phyloP scores from a whole-genome alignment of 2,113 vertebrate species.

The Aphyosemion australe region DNA sequence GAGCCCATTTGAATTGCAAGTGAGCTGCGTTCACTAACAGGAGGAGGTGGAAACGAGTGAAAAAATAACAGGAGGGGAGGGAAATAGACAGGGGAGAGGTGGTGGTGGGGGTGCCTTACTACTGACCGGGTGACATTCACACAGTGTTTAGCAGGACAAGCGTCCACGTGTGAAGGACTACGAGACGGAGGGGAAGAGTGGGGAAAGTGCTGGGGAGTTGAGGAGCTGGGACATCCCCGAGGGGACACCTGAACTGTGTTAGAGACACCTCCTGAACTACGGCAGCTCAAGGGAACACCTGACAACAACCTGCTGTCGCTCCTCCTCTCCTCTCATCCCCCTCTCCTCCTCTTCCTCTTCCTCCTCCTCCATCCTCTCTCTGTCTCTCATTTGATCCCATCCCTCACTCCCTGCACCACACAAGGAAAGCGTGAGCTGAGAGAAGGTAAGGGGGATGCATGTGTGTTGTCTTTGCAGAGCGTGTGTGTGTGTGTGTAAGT shows the following conservation, averaged over 20 bases:
- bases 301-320: conserved; percentile 74
- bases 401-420: conserved; percentile 63
- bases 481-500: conserved; percentile 22
- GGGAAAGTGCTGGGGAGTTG: background rate
- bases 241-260: conserved; percentile 60
- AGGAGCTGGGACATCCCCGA: conserved; percentile 38
- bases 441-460: conserved; percentile 64
- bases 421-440: conserved; percentile 57
- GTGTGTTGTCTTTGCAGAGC: conserved; percentile 57
- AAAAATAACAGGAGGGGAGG: conserved; percentile 15
- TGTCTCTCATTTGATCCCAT: conserved; percentile 72
- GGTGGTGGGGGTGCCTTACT: conserved; percentile 10
- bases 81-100: background rate
- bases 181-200: conserved; percentile 26
- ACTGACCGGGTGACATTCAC: conserved; percentile 59
- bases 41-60: conserved; percentile 53
- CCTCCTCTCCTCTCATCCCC: conserved; percentile 63
- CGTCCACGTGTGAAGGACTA: conserved; percentile 59
- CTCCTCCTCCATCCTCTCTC: conserved; percentile 45
- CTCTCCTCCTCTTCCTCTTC: conserved; percentile 47
- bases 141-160: conserved; percentile 50
- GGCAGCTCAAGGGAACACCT: conserved; percentile 56
- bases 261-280: conserved; percentile 47
- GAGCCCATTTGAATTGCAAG: conserved; percentile 67
- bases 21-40: conserved; percentile 52